phyloP scores from a whole-genome alignment of 2,797 vertebrate species.

The Chelon labrosus region DNA sequence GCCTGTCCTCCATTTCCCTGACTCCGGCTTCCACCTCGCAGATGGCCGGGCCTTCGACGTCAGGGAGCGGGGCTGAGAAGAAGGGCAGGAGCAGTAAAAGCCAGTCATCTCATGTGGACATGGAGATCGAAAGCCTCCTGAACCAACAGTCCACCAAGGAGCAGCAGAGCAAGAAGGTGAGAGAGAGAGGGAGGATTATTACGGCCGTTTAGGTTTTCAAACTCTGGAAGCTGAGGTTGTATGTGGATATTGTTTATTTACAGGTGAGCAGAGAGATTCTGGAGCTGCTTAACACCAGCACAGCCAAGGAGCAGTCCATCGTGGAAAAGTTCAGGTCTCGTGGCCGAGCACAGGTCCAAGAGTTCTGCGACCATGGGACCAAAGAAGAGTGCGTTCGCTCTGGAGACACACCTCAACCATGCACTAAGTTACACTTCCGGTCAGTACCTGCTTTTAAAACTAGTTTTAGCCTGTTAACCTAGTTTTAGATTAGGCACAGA shows the following conservation, averaged over 20 bases:
- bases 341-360: slow-evolving; percentile 94
- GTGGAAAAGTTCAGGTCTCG: slow-evolving; percentile 96
- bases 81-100: slow-evolving; percentile 85
- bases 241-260: not conserved
- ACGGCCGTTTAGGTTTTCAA: not conserved
- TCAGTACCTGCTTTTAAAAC: slow-evolving; percentile 54
- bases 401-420: slow-evolving; percentile 89
- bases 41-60: slow-evolving; percentile 67
- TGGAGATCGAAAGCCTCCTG: slow-evolving; percentile 94
- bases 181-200: not conserved
- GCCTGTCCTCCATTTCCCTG: slow-evolving; percentile 68
- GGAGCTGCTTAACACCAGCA: slow-evolving; percentile 94
- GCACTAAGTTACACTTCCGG: slow-evolving; percentile 95
- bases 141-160: slow-evolving; percentile 96
- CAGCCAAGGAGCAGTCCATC: slow-evolving; percentile 96
- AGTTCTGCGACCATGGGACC: slow-evolving; percentile 96
- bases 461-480: not conserved
- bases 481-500: not conserved
- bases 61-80: slow-evolving; percentile 85
- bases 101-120: slow-evolving; percentile 90
- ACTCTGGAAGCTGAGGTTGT: not conserved
- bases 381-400: slow-evolving; percentile 94
- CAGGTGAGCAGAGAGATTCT: slow-evolving; percentile 96
- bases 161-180: slow-evolving; percentile 95
- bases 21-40: slow-evolving; percentile 75